Evolutionary conservation across 2,888 invertebrate genomes (phyloP).

Genomic region (Xestoiulus laeticollis): DNA sequence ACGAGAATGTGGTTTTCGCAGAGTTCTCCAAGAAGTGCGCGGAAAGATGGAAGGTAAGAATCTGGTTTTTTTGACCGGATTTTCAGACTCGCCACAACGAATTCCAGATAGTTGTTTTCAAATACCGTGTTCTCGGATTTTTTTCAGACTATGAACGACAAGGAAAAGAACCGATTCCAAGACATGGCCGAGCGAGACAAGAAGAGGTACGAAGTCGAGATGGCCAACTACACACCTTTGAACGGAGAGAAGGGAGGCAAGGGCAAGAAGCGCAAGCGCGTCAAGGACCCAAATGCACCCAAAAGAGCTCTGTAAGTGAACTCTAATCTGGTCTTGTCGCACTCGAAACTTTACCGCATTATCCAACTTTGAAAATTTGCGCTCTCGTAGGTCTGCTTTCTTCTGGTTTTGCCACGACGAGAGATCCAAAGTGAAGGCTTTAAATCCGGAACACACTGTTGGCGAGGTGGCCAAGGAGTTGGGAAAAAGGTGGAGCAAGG

Average conservation of each 20-base stretch:
- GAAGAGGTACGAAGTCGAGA: slow-evolving; percentile 93
- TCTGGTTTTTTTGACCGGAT: background rate
- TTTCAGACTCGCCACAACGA: no score
- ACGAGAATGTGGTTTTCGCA: slow-evolving; percentile 96
- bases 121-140: slow-evolving; percentile 57
- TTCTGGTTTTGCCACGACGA: slow-evolving; percentile 99
- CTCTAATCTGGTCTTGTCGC: no score
- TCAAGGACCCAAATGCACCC: slow-evolving; percentile 98
- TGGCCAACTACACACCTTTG: slow-evolving; percentile 93
- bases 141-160: slow-evolving; percentile 97
- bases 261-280: slow-evolving; percentile 89
- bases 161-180: slow-evolving; percentile 98
- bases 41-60: slow-evolving; percentile 88
- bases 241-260: slow-evolving; percentile 77
- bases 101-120: no score
- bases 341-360: no score
- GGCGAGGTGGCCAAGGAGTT: slow-evolving; percentile 97
- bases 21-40: slow-evolving; percentile 99
- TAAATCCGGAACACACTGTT: slow-evolving; percentile 92
- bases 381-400: slow-evolving; percentile 79
- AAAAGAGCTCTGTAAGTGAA: slow-evolving; percentile 96
- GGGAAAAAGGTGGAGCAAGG: slow-evolving; percentile 93
- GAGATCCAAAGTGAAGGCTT: slow-evolving; percentile 90
- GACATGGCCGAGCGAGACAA: slow-evolving; percentile 99
- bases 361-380: no score